Base-by-base conservation (phyloP, 2,888 invertebrate genomes). In the Euplagia quadripunctaria region DNA sequence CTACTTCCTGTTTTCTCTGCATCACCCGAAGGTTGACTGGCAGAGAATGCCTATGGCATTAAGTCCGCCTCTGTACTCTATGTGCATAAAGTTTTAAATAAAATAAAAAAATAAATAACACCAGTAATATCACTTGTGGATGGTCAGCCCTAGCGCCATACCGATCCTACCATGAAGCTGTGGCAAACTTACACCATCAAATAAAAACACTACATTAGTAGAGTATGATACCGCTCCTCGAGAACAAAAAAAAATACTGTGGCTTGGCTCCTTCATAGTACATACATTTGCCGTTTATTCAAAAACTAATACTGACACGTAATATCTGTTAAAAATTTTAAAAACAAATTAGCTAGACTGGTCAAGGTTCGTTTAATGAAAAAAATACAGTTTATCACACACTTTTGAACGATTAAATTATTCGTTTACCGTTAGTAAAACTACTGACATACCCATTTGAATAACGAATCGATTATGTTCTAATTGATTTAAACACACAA, bases 401-500 rank as follows among this genome's bases (percentile, higher is more conserved):
- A 17, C 16, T 51, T 20, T 14, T 67, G 49, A 72, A 71, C 70
- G 73, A 76, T 72, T 66, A 80, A 70, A 80, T 82, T 68, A 68
- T 61, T 68, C 66, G 55, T 46, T 67, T 70, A 74, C 66, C 64
- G 70, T 70, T 70, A 70, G 63, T 51, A 55, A 31, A 46, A 68
- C 58, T n/a, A 68, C 73, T 73, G 52, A 65, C 64, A n/a, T 70
- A 70, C 51, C 71, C 70, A 74, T 49, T 69, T 71, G 69, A 76
- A 66, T 74, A 75, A 69, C 69, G 63, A 77, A 77, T 79, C 72
- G 67, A 78, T 79, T 80, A 74, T 72, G 46, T 64, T 73, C 49
- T 78, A 82, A 80, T 80, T 76, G 72, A 74, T 78, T 78, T 67
- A 71, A 76, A 72, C 70, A 77, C 78, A 70, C 79, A 78, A 78